These are phyloP conservation scores for Heliconius congener DNA, from an alignment of 1,140 invertebrate genomes.

Conservation along the genomic window DNA sequence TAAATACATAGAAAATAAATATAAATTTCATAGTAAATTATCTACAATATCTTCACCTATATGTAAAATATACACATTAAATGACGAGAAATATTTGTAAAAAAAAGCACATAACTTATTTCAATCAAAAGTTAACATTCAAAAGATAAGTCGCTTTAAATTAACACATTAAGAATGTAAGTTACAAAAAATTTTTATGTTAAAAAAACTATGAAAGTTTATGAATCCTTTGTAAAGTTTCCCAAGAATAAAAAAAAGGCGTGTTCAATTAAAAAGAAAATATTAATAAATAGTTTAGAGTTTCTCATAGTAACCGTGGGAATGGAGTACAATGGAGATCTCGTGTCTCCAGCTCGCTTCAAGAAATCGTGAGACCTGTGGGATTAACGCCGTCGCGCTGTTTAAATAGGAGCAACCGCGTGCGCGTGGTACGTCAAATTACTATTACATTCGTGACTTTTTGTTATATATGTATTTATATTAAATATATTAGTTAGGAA, in stretches of 20 bases:
- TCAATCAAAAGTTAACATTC: conserved; percentile 3
- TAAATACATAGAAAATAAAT: too few relatives aligned
- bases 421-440: conserved; percentile 37
- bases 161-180: neutral
- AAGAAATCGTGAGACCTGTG: conserved; percentile 71
- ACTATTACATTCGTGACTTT: conserved; percentile 33
- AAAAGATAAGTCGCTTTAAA: neutral
- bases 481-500: neutral
- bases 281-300: conserved; percentile 61
- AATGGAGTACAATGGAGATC: conserved; percentile 67
- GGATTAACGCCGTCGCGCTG: conserved; percentile 47
- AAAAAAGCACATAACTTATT: neutral
- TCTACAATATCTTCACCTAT: neutral
- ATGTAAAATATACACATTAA: neutral
- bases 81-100: neutral
- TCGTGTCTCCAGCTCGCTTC: conserved; percentile 49
- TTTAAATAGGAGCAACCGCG: conserved; percentile 55
- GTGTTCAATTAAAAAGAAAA: conserved; percentile 45
- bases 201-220: neutral
- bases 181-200: neutral
- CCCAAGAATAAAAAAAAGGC: conserved; percentile 23
- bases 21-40: neutral
- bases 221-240: conserved; percentile 19
- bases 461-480: conserved; percentile 5
- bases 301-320: conserved; percentile 63